Evolutionary conservation across 2,113 vertebrate species (phyloP).

Genomic region (Patagioenas fasciata): DNA sequence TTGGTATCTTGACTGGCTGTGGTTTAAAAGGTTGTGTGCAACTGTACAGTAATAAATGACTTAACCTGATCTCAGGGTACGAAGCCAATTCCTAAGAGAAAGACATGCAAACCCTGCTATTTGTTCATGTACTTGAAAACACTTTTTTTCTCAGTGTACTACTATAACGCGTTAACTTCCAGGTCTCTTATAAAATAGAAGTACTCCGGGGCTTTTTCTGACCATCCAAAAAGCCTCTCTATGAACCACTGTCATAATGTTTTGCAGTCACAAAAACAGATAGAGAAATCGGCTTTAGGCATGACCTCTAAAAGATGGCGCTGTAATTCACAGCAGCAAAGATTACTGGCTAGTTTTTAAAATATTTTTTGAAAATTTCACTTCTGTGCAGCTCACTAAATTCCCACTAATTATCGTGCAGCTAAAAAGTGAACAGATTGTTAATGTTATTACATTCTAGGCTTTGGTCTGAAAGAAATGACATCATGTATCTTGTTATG

Average conservation of each 20-base stretch:
- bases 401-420: constrained; percentile 59
- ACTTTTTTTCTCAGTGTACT: neutral
- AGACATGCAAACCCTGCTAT: neutral
- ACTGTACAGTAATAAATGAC: neutral
- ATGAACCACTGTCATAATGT: neutral
- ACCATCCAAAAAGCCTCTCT: neutral
- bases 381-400: constrained; percentile 55
- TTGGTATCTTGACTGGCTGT: neutral
- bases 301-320: neutral
- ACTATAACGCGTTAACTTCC: neutral
- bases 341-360: constrained; percentile 3
- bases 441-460: constrained; percentile 33
- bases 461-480: constrained; percentile 41
- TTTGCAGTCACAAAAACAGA: neutral
- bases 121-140: neutral
- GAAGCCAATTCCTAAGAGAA: neutral
- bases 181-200: neutral
- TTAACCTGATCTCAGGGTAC: neutral
- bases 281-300: neutral
- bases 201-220: neutral
- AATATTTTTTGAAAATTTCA: constrained; percentile 50
- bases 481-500: constrained; percentile 16
- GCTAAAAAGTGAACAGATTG: constrained; percentile 68
- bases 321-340: neutral
- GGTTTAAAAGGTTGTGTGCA: neutral